Conservation (phyloP, 1,140 invertebrate species). For the Drosophila melanica region DNA sequence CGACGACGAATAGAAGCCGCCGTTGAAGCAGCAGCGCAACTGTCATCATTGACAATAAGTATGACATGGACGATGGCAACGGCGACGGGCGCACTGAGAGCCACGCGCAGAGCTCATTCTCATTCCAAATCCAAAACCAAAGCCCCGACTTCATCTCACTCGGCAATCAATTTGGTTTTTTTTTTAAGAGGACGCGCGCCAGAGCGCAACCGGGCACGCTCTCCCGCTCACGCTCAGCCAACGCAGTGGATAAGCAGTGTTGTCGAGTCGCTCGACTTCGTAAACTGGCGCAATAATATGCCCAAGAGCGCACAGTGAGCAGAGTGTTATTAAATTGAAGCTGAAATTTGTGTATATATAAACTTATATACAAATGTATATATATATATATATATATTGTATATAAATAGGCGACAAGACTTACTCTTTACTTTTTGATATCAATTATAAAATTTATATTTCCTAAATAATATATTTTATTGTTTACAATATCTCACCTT, state of each 20-base stretch:
- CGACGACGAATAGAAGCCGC: conserved; percentile 52
- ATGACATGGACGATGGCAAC: conserved; percentile 73
- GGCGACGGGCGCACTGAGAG: conserved; percentile 57
- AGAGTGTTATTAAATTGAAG: not conserved
- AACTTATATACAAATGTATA: too few species aligned
- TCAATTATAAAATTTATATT: too few species aligned
- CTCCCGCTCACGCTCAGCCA: conserved; percentile 46
- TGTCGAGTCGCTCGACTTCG: conserved; percentile 22
- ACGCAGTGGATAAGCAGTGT: conserved; percentile 7
- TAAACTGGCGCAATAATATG: conserved; percentile 35
- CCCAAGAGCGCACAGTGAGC: conserved; percentile 38
- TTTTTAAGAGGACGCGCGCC: conserved; percentile 72
- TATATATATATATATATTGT: too few species aligned
- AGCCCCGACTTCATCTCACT: conserved; percentile 52
- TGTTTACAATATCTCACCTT: too few species aligned
- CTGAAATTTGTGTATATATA: too few species aligned
- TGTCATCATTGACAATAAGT: conserved; percentile 84
- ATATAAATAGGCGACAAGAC: too few species aligned
- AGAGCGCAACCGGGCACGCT: conserved; percentile 64
- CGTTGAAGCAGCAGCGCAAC: conserved; percentile 72
- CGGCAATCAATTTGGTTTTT: conserved; percentile 63
- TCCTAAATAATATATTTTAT: too few species aligned
- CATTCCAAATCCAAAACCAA: conserved; percentile 53
- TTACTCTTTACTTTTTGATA: too few species aligned
- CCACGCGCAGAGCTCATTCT: conserved; percentile 63